Base-by-base conservation (phyloP, 2,888 invertebrate species). In the Athrips mouffetella region DNA sequence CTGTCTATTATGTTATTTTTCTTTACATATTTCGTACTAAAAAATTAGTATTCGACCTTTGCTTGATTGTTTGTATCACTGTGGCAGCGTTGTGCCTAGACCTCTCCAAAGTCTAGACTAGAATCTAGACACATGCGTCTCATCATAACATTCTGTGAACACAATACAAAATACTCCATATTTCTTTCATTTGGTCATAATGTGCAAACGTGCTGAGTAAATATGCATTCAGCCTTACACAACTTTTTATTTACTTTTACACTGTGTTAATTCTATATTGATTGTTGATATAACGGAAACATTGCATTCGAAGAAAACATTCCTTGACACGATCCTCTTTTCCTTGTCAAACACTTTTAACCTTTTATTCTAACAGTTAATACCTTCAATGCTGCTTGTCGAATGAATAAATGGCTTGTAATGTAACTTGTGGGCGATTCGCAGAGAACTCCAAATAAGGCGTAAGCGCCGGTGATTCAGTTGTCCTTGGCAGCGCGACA, bases 381-480 rank as follows among this genome's bases (percentile, higher is more conserved):
- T 5, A 42, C n/a, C 29, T 18, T 29, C 27, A 31, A 7, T 20
- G 21, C 29, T 31, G 51, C 50, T 47, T 45, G 30, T 49, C 50
- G 44, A 54, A 54, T 56, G 45, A 41, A 52, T 46, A 45, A 56
- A 56, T 53, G 48, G 45, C 46, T n/a, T 47, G 44, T 44, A 45
- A 49, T 37, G 53, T 21, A 40, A 48, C 39, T n/a, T 18, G 59
- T 55, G 57, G 58, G 57, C 53, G 56, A 49, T 47, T 47, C 53
- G 55, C 53, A 52, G 49, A 37, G 54, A 51, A 46, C 39, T 50
- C 60, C 58, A 37, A 58, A 61, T 61, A 65, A 52, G 64, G 60
- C 33, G 47, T 51, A 51, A 47, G 51, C 49, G 48, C 48, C 11
- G 13, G n/a, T 65, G 59, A 65, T 53, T 65, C 62, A 63, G 6